Base-by-base conservation (phyloP, 2,888 invertebrate genomes). In the Pardosa pseudoannulata region DNA sequence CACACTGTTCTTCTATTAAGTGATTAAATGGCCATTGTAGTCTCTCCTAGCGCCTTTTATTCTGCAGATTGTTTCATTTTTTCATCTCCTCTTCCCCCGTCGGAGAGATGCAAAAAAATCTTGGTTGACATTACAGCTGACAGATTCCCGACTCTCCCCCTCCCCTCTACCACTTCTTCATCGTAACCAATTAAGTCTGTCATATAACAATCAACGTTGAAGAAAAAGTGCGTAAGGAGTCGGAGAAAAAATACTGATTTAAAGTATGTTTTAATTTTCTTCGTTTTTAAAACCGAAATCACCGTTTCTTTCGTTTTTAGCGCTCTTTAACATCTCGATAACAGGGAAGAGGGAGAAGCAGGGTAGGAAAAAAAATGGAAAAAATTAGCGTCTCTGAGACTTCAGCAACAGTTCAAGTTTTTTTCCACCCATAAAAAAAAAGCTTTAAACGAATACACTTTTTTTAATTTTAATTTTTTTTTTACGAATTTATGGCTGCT, bases 251-350 rank as follows among this genome's bases (percentile, higher is more conserved):
- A 68, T 71, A 74, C 85, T 67, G 79, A 79, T 85, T 85, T 85
- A 85, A 85, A 85, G 85, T 85, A 85, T 85, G 85, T 79, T 85
- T 85, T 85, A 85, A 85, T 85, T 85, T 74, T 72, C 73, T 85
- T 74, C 74, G 71, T 82, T 82, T 81, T 82, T 72, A 32, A 67
- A 78, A 78, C 50, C 46, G 65, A 85, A 85, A 85, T 73, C 73
- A 62, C 79, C 85, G 79, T 65, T 79, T 83, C 72, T 68, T 81
- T 67, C 65, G 23, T 31, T 76, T 65, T 65, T 64, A 36, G 71
- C 72, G 46, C 82, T 71, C 82, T 71, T 76, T 70, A 64, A 72
- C 74, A 72, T 76, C 71, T 76, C 82, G 50, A 76, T 83, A 36
- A 71, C 76, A 76, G 29, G 62, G 36, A 74, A 36, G 19, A 67